Base-by-base conservation (phyloP, 2,888 invertebrate species). In the Nebria salina region DNA sequence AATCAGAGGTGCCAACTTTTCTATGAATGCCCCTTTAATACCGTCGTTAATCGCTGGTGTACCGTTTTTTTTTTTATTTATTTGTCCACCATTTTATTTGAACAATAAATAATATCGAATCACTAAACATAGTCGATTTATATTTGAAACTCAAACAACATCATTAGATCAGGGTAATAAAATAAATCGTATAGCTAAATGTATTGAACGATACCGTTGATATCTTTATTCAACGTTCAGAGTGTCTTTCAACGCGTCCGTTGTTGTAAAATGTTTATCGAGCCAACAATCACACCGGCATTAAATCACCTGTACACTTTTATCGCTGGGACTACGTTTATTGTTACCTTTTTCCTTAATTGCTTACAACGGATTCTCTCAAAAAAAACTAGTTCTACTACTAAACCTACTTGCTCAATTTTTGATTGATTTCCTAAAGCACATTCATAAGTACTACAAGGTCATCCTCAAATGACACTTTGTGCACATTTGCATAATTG, bases 261-360 rank as follows among this genome's bases (percentile, higher is more conserved):
- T 13, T 70, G 79, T 68, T 75, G 76, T 81, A 81, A 81, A 81
- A 81, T 9, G 26, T 70, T 76, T 81, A 81, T 81, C 81, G 64
- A 72, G 26, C n/a, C 43, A 41, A 20, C 72, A 72, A 54, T 54
- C 54, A 65, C 81, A 85, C 85, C 85, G 85, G 85, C 86, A 83
- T 85, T 87, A 87, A 87, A 88, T 88, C 87, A 88, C 54, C 54
- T 54, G 86, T 87, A 86, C 84, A 81, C 83, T 85, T 75, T 86
- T 87, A 87, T 87, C 87, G 86, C 82, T 84, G 83, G 86, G 86
- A 87, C 87, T 86, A 86, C 86, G 87, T 87, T 87, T 87, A 87
- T 88, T 87, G 87, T 87, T 87, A 86, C 87, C 87, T 87, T 87
- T 54, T 88, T 85, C 86, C 86, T 88, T 88, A 87, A 88, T 87